These are phyloP conservation scores for Drosophila fulvimacula DNA, from an alignment of 2,888 invertebrate species.

Conservation along the genomic window DNA sequence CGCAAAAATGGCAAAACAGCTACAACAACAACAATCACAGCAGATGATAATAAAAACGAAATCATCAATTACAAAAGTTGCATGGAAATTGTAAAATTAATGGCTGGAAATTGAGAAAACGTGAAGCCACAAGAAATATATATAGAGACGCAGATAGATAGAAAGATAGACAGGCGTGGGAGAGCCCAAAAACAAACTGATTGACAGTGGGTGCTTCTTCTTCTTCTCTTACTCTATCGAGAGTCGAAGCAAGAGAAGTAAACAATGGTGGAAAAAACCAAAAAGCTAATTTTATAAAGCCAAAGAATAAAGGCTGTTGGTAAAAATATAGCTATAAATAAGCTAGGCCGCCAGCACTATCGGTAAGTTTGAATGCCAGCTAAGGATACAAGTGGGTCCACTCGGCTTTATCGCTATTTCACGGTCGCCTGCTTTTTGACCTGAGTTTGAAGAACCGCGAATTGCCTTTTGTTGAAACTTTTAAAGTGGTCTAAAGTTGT, in stretches of 20 bases:
- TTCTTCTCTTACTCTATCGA: not conserved
- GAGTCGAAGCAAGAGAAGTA: not conserved
- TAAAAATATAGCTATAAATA: not conserved
- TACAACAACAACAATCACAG: conserved; percentile 14
- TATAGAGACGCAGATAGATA: not conserved
- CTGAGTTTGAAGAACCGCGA: not conserved
- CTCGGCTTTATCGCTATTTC: conserved; percentile 42
- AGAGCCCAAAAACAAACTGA: conserved; percentile 20
- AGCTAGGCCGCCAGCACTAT: not conserved
- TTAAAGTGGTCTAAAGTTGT: conserved; percentile 41
- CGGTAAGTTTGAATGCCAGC: not conserved
- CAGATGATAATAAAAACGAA: conserved; percentile 9
- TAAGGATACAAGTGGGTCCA: conserved; percentile 21
- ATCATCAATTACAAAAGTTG: conserved; percentile 42
- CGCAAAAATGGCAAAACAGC: conserved; percentile 48
- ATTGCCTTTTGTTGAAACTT: conserved; percentile 41
- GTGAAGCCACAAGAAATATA: conserved; percentile 55
- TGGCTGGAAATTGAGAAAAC: conserved; percentile 68
- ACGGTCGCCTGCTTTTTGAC: conserved; percentile 43
- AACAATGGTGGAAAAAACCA: not conserved
- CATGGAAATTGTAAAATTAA: conserved; percentile 59
- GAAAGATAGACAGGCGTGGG: conserved; percentile 46
- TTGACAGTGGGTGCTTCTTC: conserved; percentile 4
- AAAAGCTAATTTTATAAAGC: not conserved
- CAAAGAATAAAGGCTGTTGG: not conserved